phyloP scores from a whole-genome alignment of 2,797 vertebrate species.

The Fratercula arctica region DNA sequence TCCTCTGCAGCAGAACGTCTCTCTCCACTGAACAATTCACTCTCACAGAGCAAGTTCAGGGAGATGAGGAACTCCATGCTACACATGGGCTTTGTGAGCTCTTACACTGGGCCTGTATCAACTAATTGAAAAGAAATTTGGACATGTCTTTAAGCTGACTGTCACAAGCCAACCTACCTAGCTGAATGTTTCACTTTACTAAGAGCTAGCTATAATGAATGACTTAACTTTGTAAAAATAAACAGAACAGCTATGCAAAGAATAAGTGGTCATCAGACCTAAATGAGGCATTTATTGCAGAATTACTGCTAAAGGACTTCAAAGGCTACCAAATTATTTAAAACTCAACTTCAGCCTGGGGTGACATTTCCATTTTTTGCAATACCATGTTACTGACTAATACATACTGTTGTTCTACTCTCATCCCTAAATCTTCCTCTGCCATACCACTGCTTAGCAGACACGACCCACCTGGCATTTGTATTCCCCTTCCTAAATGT shows the following conservation, averaged over 20 bases:
- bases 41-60: neutral
- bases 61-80: rapidly evolving
- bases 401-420: neutral
- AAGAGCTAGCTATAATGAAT: neutral
- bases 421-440: neutral
- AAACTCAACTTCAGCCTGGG: neutral
- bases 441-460: neutral
- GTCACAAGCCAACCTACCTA: neutral
- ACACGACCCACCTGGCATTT: neutral
- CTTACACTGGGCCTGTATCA: neutral
- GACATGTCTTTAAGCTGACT: neutral
- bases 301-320: neutral
- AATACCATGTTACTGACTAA: neutral
- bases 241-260: neutral
- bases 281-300: neutral
- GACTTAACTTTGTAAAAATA: neutral
- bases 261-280: neutral
- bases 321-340: neutral
- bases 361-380: neutral
- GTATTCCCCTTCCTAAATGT: neutral
- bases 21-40: neutral
- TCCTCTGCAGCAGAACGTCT: neutral
- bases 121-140: neutral
- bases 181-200: neutral
- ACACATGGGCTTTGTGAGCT: neutral